Percentiles rank a stretch among this genome's conserved stretches.
phyloP scores from a whole-genome alignment of 2,113 vertebrate species.

The Varanus salvator region DNA sequence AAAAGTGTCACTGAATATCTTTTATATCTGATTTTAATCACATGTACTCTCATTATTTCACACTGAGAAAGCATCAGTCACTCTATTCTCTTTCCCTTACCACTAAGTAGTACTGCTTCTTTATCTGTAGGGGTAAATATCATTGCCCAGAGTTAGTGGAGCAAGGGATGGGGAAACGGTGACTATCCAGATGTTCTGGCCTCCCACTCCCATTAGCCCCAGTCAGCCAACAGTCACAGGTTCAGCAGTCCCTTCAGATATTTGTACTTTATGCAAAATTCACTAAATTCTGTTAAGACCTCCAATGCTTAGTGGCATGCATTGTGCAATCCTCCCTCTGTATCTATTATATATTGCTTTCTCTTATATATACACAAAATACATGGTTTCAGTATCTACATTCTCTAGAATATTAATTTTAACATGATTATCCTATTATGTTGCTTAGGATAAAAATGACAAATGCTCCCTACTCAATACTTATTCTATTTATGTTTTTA shows the following conservation, averaged over 20 bases:
- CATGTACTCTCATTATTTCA: too few species aligned
- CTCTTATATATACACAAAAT: neutral
- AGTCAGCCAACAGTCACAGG: too few species aligned
- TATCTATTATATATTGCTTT: too few species aligned
- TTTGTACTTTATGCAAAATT: neutral
- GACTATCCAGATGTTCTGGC: too few species aligned
- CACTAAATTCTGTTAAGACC: neutral
- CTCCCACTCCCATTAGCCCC: too few species aligned
- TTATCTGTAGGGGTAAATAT: neutral
- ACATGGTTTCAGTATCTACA: neutral
- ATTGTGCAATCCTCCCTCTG: neutral
- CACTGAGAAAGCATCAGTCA: too few species aligned
- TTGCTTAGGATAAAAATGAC: constrained; percentile 2
- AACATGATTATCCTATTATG: neutral
- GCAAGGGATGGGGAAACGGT: too few species aligned
- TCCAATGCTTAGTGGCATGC: too few species aligned
- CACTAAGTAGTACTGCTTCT: neutral
- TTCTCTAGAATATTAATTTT: neutral
- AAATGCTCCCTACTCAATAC: neutral
- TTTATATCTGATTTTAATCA: too few species aligned
- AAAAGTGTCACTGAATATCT: too few species aligned
- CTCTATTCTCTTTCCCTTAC: too few species aligned
- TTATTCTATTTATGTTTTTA: neutral
- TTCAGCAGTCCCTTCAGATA: neutral
- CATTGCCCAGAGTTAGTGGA: neutral